Percentiles rank a stretch among this genome's conserved stretches.
Evolutionary conservation across 2,797 vertebrate genomes (phyloP).

Genomic region (Crocodylus rhombifer): DNA sequence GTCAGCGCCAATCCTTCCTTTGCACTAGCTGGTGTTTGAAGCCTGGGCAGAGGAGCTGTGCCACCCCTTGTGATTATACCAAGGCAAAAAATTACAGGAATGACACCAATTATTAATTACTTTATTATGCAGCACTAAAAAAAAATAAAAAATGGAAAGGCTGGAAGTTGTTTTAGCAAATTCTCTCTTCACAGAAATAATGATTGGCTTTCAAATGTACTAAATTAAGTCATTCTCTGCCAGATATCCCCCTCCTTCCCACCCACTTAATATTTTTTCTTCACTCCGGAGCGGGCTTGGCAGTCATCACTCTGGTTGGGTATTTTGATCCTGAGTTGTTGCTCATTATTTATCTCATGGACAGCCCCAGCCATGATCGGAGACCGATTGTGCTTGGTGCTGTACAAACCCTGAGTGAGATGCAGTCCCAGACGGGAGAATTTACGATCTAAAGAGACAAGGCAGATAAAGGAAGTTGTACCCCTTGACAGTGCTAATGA

Average conservation of each 20-base stretch:
- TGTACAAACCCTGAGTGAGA: neutral
- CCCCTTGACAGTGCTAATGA: neutral
- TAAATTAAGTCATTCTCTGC: conserved; percentile 79
- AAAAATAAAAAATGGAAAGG: conserved; percentile 49
- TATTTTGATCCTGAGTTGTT: neutral
- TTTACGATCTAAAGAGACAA: neutral
- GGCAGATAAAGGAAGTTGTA: neutral
- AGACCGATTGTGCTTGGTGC: neutral
- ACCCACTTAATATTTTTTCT: conserved; percentile 65
- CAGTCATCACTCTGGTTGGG: conserved; percentile 43
- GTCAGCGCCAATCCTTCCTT: conserved; percentile 23
- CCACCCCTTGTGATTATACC: conserved; percentile 71
- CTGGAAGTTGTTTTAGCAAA: conserved; percentile 81
- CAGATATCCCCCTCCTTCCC: conserved; percentile 37
- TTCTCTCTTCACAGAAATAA: conserved; percentile 84
- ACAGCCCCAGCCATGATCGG: neutral
- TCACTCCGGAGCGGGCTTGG: conserved; percentile 58
- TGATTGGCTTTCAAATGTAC: conserved; percentile 76
- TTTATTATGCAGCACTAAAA: conserved; percentile 81
- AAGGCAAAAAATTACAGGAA: conserved; percentile 71
- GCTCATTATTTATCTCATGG: neutral
- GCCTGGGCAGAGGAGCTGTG: conserved; percentile 40
- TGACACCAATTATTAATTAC: conserved; percentile 84
- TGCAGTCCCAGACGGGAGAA: neutral
- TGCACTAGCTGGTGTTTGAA: neutral